A percentile compares a stretch with the other conserved stretches of the same genome.
Evolutionary conservation across 1,140 invertebrate genomes (phyloP).

Genomic region (Scaptomyza pallida): DNA sequence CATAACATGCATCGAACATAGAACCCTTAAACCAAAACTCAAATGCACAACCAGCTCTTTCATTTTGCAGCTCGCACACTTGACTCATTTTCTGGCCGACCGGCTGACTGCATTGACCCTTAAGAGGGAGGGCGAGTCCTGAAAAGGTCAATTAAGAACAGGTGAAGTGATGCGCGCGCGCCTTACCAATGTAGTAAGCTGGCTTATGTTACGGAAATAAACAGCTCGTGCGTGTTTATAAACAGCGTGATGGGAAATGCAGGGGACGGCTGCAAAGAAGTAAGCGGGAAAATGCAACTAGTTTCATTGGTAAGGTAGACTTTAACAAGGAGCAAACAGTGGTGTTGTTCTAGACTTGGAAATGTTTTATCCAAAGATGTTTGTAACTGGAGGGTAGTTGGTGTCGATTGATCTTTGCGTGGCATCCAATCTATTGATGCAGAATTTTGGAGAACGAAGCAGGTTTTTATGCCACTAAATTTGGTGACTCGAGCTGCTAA

Average conservation of each 20-base stretch:
- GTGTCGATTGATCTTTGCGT: no score
- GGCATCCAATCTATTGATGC: no score
- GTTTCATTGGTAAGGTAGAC: not conserved
- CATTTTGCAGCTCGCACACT: constrained; percentile 7
- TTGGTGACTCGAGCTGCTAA: no score
- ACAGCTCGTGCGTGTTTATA: constrained; percentile 17
- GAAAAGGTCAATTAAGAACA: constrained; percentile 80
- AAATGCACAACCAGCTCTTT: not conserved
- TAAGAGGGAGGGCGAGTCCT: constrained; percentile 29
- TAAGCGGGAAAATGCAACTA: constrained; percentile 57
- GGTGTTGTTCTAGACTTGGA: no score
- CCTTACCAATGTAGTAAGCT: not conserved
- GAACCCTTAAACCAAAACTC: not conserved
- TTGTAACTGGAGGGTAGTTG: no score
- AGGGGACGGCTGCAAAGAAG: constrained; percentile 20
- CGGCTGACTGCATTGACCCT: constrained; percentile 37
- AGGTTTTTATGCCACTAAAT: no score
- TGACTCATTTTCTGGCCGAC: constrained; percentile 5
- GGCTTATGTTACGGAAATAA: constrained; percentile 1
- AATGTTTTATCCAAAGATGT: no score
- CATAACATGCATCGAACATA: not conserved
- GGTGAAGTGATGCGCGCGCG: constrained; percentile 63
- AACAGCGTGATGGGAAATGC: not conserved
- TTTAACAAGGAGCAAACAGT: no score
- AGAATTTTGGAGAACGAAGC: no score